Percentiles rank a stretch among this genome's conserved stretches.
These are phyloP conservation scores for Jordanella pulchra DNA, from an alignment of 2,797 vertebrate genomes.

Conservation along the genomic window DNA sequence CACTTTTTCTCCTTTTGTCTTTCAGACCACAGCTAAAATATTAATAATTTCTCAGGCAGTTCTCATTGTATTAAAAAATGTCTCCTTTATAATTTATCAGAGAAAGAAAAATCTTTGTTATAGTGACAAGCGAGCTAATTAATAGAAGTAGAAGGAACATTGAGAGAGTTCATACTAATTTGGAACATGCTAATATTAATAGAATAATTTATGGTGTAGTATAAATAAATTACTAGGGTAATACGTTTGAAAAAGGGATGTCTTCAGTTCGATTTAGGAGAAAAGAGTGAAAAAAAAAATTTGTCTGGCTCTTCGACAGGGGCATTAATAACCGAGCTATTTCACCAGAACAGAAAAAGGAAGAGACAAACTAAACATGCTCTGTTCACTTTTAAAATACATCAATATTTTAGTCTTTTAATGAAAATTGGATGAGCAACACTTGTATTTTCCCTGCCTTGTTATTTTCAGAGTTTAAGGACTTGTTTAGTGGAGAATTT, in stretches of 20 bases:
- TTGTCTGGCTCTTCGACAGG: constrained; percentile 71
- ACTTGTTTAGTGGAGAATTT: constrained; percentile 56
- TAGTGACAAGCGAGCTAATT: constrained; percentile 84
- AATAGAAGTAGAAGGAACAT: constrained; percentile 79
- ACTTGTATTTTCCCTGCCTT: constrained; percentile 67
- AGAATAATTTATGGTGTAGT: constrained; percentile 85
- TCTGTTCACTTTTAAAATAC: constrained; percentile 74
- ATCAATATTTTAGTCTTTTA: constrained; percentile 75
- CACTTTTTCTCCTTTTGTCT: constrained; percentile 69
- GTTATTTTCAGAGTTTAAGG: constrained; percentile 67
- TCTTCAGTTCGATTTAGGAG: constrained; percentile 79
- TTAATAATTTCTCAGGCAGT: constrained; percentile 76
- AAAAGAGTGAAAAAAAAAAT: constrained; percentile 52
- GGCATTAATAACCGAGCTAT: constrained; percentile 76
- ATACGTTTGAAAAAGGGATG: constrained; percentile 82
- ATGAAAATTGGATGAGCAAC: constrained; percentile 76
- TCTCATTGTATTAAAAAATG: constrained; percentile 84
- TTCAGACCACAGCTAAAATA: constrained; percentile 78
- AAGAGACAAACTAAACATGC: constrained; percentile 71
- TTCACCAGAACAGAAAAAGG: constrained; percentile 57
- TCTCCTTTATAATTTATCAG: constrained; percentile 85
- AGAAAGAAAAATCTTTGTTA: constrained; percentile 86
- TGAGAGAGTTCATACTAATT: constrained; percentile 81
- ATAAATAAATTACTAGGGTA: constrained; percentile 87
- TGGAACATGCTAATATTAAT: constrained; percentile 86